These are phyloP conservation scores for Lepus oiostolus DNA, from an alignment of 2,797 vertebrate species.

Conservation along the genomic window DNA sequence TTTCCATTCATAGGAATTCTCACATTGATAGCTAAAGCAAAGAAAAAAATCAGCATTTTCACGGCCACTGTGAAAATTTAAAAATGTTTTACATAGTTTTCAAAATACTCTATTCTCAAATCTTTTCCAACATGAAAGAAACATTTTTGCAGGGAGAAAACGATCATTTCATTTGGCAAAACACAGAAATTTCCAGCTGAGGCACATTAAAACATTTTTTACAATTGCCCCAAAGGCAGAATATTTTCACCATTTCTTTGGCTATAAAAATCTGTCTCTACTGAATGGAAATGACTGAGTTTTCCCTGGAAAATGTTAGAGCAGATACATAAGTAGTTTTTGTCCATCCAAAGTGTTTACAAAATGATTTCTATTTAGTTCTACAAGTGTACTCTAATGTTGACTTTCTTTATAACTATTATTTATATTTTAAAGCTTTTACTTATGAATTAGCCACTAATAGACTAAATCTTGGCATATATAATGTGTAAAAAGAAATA, in stretches of 20 bases:
- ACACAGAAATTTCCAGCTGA: constrained; percentile 68
- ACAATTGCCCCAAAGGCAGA: constrained; percentile 77
- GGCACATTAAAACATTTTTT: constrained; percentile 76
- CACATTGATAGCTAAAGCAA: not conserved
- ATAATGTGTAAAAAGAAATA: not conserved
- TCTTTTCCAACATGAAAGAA: constrained; percentile 66
- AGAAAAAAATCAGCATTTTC: constrained; percentile 22
- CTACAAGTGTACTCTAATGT: not conserved
- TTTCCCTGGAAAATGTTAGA: constrained; percentile 59
- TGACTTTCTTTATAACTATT: constrained; percentile 10
- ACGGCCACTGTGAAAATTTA: constrained; percentile 39
- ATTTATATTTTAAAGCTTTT: not conserved
- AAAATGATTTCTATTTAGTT: not conserved
- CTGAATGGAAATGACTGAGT: constrained; percentile 66
- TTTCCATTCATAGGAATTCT: not conserved
- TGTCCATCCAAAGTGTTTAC: not conserved
- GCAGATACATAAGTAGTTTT: constrained; percentile 31
- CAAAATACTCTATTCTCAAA: constrained; percentile 62
- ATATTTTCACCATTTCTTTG: constrained; percentile 74
- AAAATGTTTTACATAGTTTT: constrained; percentile 61
- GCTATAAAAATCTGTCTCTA: constrained; percentile 67
- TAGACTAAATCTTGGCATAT: not conserved
- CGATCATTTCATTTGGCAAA: constrained; percentile 74
- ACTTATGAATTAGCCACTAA: not conserved
- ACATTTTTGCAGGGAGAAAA: constrained; percentile 64